Base-by-base conservation (phyloP, 2,797 vertebrate genomes). In the Mareca strepera region DNA sequence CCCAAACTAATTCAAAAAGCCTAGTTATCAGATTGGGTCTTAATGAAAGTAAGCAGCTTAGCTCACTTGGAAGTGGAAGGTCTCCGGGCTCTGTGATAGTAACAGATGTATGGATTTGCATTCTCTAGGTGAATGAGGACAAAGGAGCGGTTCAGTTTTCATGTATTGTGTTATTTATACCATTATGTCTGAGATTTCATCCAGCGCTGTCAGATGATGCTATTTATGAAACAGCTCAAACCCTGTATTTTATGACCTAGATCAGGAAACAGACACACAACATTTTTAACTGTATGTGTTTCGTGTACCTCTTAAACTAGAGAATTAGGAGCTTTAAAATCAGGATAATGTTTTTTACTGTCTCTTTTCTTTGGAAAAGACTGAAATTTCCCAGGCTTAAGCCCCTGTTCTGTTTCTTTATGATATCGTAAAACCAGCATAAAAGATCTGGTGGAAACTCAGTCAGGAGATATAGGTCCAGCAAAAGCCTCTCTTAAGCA, bases 1-100 rank as follows among this genome's bases (percentile, higher is more conserved):
- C 79, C 58, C 88, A 91, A 94, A 92, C 64, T 78, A 91, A 95
- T 93, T 93, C 72, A 70, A 62, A 82, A 92, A 93, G 75, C 12
- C 84, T 53, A 9, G 72, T 89, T 94, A 93, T 93, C 93, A 90
- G 92, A 93, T 64, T 77, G 81, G 77, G 68, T 58, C 70, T 75
- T 95, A 91, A 87, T 92, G 68, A 72, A 94, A 85, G 31, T 82
- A 91, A 94, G 92, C 66, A 92, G 95, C 90, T 93, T 93, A 94
- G 79, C 78, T 87, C 56, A 46, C 78, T 92, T 29, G 3, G 8
- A 72, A 82, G 60, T n/a, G 75, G 90, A 93, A 80, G 79, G 50
- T 58, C 60, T 93, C 64, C 86, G 74, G 44, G 81, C 53, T 85
- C 64, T 41, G 44, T 7, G 5, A 13, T 25, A 64, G 81, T 41